Evolutionary conservation across 2,113 vertebrate genomes (phyloP).

Genomic region (Melanerpes formicivorus): DNA sequence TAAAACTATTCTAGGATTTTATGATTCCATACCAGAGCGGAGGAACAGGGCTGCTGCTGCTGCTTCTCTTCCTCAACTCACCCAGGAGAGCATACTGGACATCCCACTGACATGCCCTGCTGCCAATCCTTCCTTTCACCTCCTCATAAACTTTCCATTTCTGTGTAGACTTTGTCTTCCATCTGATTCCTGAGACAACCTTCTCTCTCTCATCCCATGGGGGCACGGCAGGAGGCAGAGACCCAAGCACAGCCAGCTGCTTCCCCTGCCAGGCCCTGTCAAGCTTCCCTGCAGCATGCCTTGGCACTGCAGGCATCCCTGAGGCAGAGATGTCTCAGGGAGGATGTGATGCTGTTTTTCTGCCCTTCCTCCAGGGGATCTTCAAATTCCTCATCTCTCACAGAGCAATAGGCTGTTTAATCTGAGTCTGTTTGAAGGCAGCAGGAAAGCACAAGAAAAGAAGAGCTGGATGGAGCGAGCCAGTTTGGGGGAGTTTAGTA

Average conservation of each 20-base stretch:
- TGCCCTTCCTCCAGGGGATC: not conserved
- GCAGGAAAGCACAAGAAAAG: not conserved
- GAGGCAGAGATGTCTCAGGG: not conserved
- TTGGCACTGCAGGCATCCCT: not conserved
- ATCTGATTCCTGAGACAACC: not conserved
- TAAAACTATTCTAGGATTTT: no score
- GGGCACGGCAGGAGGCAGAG: not conserved
- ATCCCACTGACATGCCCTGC: fast-evolving
- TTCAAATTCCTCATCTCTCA: not conserved
- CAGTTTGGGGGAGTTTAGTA: not conserved
- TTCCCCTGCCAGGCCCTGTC: not conserved
- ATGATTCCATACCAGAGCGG: not conserved
- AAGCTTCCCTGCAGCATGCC: not conserved
- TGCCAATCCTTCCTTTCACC: not conserved
- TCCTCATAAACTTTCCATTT: not conserved
- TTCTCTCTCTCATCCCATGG: not conserved
- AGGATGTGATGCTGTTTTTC: not conserved
- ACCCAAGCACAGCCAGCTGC: not conserved
- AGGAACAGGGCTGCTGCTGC: not conserved
- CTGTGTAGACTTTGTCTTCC: not conserved
- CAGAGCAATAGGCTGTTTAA: not conserved
- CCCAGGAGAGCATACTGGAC: not conserved
- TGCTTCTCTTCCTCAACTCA: fast-evolving
- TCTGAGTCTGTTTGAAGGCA: not conserved
- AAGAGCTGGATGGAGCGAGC: not conserved